Base-by-base conservation (phyloP, 2,113 vertebrate genomes). In the Syngnathus scovelli region DNA sequence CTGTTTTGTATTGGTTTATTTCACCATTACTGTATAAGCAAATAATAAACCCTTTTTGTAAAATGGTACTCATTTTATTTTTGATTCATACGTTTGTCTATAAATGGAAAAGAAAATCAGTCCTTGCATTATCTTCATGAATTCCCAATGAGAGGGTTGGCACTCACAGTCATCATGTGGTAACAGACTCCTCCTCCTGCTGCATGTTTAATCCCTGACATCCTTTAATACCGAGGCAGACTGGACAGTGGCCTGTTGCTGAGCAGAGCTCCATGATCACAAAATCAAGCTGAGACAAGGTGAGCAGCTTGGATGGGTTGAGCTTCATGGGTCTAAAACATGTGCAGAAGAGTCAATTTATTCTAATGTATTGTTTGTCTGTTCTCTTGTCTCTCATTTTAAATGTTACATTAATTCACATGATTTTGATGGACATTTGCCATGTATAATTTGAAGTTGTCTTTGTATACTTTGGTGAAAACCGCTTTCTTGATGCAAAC, bases 181-280 rank as follows among this genome's bases (percentile, higher is more conserved):
- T 60, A 11, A 7, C 70, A 59, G 71, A 83, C 86, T 83, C 86
- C 86, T 81, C 86, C 86, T 82, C 86, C 86, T 1, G 66, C 46
- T 78, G 36, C 48, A 36, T 37, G 64, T 66, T 64, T 88, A 87
- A 89, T 87, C 85, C 83, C 64, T 66, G 74, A 61, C 73, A 81
- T 81, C 83, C 88, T 44, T 68, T 88, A 83, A 88, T 80, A 68
- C 85, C 58, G 37, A 21, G 1, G 27, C 65, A 46, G 43, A 74
- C 77, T 66, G 16, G 44, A 18, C 44, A 46, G 13, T 68, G 63
- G 27, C 27, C 73, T 5, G 36, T 46, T 61, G 61, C 27, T 21
- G 19, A 38, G n/a, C 76, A 21, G 3, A 27, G 38, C 43, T 64
- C 19, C 44, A 65, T 7, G 62, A 52, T 16, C 3, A 41, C 64